Evolutionary conservation across 2,888 invertebrate genomes (phyloP), one percentile per base, ranked within the genome.

Genomic region (Eilema caniola): DNA sequence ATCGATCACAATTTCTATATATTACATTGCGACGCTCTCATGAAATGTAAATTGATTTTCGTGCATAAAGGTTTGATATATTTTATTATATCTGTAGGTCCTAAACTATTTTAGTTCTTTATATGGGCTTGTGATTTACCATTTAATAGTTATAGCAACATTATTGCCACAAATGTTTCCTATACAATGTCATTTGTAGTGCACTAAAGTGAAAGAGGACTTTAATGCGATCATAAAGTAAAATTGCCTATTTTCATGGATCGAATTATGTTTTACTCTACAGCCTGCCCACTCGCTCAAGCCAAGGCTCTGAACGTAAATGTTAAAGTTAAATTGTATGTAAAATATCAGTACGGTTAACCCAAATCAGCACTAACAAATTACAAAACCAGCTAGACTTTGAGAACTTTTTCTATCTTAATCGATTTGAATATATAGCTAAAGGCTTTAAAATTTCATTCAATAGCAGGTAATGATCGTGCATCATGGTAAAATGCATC

Each of bases 171-270:
- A 61, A 61, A 69, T 60, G 69, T 66, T 59, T 64, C 57, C 76
- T 73, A 77, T 72, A 83, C 82, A 83, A 82, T 76, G 78, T 79
- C 75, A 75, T 74, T 73, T 75, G 75, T 69, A 75, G 74, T 80
- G 81, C 82, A 85, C 75, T 84, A 83, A 81, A 85, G 80, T 80
- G 82, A 80, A 73, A 75, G 84, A 83, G 82, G 79, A 81, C 81
- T 88, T 87, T 88, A 87, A 86, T 83, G 85, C 77, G 69, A 80
- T 82, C 79, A 87, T 89, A 88, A 89, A 84, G 65, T 81, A 79
- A 84, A 84, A 87, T 87, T 84, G 85, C 83, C 85, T 83, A 82
- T 85, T 83, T 85, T 84, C 85, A 86, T 87, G 86, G 85, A 84
- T 86, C 83, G 83, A 80, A 83, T 85, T 85, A 84, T 83, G 80